Evolutionary conservation across 2,797 vertebrate genomes (phyloP).

Genomic region (Tragopan temminckii): DNA sequence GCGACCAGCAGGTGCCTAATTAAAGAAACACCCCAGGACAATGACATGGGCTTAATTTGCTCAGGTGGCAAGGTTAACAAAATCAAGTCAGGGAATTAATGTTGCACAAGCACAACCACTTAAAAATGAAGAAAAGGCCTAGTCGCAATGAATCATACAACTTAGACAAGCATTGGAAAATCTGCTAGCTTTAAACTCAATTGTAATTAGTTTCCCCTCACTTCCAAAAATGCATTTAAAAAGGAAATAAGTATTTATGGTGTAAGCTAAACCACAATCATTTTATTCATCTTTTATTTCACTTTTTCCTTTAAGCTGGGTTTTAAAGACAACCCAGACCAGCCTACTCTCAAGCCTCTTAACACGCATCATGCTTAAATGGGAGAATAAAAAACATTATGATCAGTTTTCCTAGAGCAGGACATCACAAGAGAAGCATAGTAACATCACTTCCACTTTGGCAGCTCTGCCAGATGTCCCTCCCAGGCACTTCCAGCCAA

Average conservation of each 20-base stretch:
- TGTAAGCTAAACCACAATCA: background rate
- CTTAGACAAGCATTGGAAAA: background rate
- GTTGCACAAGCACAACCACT: background rate
- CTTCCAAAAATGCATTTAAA: constrained; percentile 4
- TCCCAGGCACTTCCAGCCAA: background rate
- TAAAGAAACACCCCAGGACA: background rate
- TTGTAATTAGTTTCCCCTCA: background rate
- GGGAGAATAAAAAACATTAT: background rate
- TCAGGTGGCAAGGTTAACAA: background rate
- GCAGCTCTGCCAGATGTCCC: background rate
- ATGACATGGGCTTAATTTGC: background rate
- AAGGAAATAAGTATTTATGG: background rate
- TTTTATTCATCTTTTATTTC: constrained; percentile 10
- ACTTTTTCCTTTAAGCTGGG: constrained; percentile 13
- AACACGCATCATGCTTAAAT: background rate
- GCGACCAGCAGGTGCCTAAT: background rate
- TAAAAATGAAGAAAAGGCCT: background rate
- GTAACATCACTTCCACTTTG: background rate
- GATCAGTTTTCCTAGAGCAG: background rate
- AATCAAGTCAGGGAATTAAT: background rate
- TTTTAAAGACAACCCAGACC: background rate
- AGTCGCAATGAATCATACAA: background rate
- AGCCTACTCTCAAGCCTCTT: background rate
- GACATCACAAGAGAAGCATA: background rate
- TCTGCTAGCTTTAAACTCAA: background rate